Base-by-base conservation (phyloP, 30 jellyfish, hydroid and myxozoan species). In the Turritopsis dohrnii region DNA sequence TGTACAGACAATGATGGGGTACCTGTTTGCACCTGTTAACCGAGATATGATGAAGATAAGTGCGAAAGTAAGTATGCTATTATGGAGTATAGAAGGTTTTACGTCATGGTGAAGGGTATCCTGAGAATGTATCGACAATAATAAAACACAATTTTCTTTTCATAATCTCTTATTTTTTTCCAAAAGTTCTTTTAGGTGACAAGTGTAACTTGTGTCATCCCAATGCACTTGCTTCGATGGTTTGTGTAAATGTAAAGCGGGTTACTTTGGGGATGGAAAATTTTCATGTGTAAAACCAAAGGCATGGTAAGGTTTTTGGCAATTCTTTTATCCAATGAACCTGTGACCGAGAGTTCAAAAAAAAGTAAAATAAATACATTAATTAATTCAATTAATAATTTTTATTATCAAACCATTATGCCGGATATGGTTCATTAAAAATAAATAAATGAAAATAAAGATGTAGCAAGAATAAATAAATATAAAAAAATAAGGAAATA, bases 21-120 rank as follows among this genome's bases (percentile, higher is more conserved):
- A 29, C 91, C 96, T 22, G 90, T 75, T 53, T 93, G 98, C 85
- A 65, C 88, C 8, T 93, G 98, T 83, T 94, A 80, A 31, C 85
- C 65, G 21, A 83, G 93, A 60, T 93, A 80, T 83, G 52, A 86
- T 19, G 98, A 96, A 52, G 93, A 88, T 31, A 88, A 82, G 52
- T 93, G 98, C 79, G 89, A 93, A 93, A 88, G 97, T 90, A 76
- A 65, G 88, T 69, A 18, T 18, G 21, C 21, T 60, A 18, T 18
- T 60, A 60, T 60, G 21, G 19, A 60, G 19, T 18, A 60, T 60
- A 16, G n/a, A 16, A 54, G n/a, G 18, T 54, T 54, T 16, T 16
- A 16, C n/a, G 18, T 16, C n/a, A 54, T 54, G 72, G 18, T 16
- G n/a, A n/a, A n/a, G n/a, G n/a, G n/a, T n/a, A n/a, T n/a, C n/a